Base-by-base conservation (phyloP, 2,113 vertebrate genomes). In the Elephas maximus region DNA sequence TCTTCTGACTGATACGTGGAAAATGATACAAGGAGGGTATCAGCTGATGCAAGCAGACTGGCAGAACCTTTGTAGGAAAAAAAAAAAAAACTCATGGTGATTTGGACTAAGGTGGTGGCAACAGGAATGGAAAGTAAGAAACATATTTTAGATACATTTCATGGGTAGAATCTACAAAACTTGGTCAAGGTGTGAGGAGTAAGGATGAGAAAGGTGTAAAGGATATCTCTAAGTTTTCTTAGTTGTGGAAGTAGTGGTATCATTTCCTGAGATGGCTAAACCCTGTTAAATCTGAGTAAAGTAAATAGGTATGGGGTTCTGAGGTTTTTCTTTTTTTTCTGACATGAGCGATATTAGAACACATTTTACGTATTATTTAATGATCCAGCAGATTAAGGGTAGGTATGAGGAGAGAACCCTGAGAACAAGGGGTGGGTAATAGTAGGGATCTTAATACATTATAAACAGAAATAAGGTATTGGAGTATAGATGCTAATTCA, bases 371-470 rank as follows among this genome's bases (percentile, higher is more conserved):
- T 57, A 57, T 12, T 33, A 28, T 69, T 57, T 69, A n/a, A 79
- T 37, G n/a, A 48, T 23, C 9, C 0, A 74, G 26, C 8, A n/a
- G 90, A 21, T n/a, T 65, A 37, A 95, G 26, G 17, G 12, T 5
- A 62, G 14, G 26, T 41, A 48, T 48, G 48, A n/a, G 28, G 17
- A 18, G 0, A 12, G 5, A 48, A 48, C 48, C 48, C 48, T n/a
- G 20, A 20, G 7, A 67, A 81, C 4, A 4, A 1, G 1, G 5
- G 26, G 1, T 6, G 2, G 7, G 69, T n/a, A 63, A 57, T 3
- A 78, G 17, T 26, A 51, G 21, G 11, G 0, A 14, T 71, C 12
- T 17, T 37, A 45, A 11, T 63, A 79, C 28, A 44, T 20, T 69
- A 21, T 14, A 45, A 74, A 10, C 12, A 78, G 33, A 93, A 37